Evolutionary conservation across 2,888 invertebrate species (phyloP).

Genomic region (Ceramica pisi): DNA sequence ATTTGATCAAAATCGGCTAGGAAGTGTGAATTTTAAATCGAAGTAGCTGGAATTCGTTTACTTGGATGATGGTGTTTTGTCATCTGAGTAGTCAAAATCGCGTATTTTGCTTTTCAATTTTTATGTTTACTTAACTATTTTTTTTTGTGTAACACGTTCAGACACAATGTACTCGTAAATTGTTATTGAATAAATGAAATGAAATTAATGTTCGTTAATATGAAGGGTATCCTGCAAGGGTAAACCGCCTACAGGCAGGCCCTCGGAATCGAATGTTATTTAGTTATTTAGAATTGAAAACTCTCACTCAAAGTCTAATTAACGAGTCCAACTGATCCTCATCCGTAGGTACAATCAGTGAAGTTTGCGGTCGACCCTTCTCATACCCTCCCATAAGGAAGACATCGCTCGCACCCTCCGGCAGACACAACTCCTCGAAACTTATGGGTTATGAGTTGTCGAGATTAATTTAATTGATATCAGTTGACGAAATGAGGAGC

Average conservation of each 20-base stretch:
- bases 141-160: too few species aligned
- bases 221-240: neutral
- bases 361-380: slow-evolving; percentile 33
- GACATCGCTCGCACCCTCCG: slow-evolving; percentile 19
- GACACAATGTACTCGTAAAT: too few species aligned
- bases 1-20: too few species aligned
- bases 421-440: slow-evolving; percentile 20
- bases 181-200: too few species aligned
- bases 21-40: too few species aligned
- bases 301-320: slow-evolving; percentile 20
- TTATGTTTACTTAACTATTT: too few species aligned
- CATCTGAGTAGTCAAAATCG: too few species aligned
- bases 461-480: slow-evolving; percentile 23
- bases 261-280: neutral
- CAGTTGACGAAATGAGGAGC: slow-evolving; percentile 13
- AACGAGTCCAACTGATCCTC: slow-evolving; percentile 10
- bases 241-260: neutral
- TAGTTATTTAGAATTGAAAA: slow-evolving; percentile 22
- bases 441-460: slow-evolving; percentile 6
- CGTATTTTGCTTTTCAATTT: too few species aligned
- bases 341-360: slow-evolving; percentile 9
- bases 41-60: too few species aligned
- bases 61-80: too few species aligned
- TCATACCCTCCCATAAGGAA: slow-evolving; percentile 5
- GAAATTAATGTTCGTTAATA: neutral